Evolutionary conservation across 2,113 vertebrate genomes (phyloP).

Genomic region (Chloropsis cyanopogon): DNA sequence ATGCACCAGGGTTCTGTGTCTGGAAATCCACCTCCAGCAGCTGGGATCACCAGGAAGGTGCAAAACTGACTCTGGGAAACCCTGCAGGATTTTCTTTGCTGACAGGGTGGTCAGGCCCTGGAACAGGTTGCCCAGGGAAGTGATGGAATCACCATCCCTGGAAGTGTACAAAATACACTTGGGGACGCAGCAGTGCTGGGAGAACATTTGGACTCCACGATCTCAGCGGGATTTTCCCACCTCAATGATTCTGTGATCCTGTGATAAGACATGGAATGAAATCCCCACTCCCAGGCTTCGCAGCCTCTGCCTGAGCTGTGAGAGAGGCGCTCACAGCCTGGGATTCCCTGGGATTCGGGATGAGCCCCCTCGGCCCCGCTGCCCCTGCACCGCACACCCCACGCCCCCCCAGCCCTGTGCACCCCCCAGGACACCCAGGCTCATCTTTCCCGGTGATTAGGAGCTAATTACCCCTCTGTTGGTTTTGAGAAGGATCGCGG

Average conservation of each 20-base stretch:
- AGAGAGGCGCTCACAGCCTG: background rate
- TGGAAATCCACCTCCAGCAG: background rate
- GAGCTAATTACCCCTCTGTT: slow-evolving; percentile 13
- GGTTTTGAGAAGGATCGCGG: background rate
- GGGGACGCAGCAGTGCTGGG: background rate
- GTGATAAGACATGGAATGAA: background rate
- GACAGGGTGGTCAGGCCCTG: background rate
- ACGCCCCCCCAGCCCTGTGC: background rate
- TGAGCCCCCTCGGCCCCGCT: background rate
- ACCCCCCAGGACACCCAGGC: background rate
- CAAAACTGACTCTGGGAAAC: background rate
- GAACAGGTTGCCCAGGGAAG: background rate
- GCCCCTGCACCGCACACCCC: background rate
- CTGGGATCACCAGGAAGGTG: background rate
- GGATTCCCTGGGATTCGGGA: background rate
- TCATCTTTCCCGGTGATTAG: background rate
- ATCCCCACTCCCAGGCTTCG: fast-evolving
- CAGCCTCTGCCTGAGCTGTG: background rate
- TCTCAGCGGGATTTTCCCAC: background rate
- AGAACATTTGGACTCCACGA: fast-evolving
- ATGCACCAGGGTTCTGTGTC: background rate
- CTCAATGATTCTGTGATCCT: background rate
- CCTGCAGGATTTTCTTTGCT: background rate
- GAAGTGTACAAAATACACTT: background rate
- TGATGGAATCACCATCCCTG: background rate